A percentile compares a stretch with the other conserved stretches of the same genome.
Evolutionary conservation across 2,888 invertebrate species (phyloP).

Genomic region (Ichneumon xanthorius): DNA sequence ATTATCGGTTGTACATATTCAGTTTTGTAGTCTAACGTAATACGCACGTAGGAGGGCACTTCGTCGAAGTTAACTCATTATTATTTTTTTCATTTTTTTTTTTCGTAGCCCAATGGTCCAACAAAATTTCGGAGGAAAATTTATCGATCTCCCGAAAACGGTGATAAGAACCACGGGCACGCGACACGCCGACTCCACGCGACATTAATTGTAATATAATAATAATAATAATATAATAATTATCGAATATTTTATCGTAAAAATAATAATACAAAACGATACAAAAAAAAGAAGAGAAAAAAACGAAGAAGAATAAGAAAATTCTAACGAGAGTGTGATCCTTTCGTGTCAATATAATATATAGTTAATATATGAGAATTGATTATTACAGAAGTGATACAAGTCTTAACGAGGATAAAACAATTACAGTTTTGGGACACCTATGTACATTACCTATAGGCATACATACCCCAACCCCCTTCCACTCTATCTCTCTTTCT

Average conservation of each 20-base stretch:
- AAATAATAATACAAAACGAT: constrained; percentile 68
- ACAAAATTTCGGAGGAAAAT: background rate
- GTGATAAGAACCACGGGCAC: constrained; percentile 73
- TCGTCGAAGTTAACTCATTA: constrained; percentile 61
- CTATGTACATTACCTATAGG: constrained; percentile 74
- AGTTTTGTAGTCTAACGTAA: constrained; percentile 79
- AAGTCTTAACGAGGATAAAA: constrained; percentile 66
- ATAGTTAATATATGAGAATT: constrained; percentile 62
- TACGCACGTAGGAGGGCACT: constrained; percentile 69
- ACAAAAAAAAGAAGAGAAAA: constrained; percentile 54
- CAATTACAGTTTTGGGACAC: constrained; percentile 65
- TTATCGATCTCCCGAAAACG: constrained; percentile 2
- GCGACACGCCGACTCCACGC: constrained; percentile 71
- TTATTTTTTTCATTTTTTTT: constrained; percentile 66
- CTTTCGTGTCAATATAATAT: constrained; percentile 70
- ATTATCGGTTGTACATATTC: constrained; percentile 80
- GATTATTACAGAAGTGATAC: constrained; percentile 70
- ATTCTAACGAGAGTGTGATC: constrained; percentile 69
- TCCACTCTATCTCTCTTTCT: constrained; percentile 58
- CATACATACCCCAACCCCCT: constrained; percentile 74
- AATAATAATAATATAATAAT: constrained; percentile 77
- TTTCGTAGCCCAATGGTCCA: constrained; percentile 67
- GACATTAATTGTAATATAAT: constrained; percentile 73
- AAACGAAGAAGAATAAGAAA: constrained; percentile 67
- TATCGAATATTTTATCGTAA: constrained; percentile 65